Conservation (phyloP, 2,888 invertebrate genomes). For the Eupithecia centaureata region DNA sequence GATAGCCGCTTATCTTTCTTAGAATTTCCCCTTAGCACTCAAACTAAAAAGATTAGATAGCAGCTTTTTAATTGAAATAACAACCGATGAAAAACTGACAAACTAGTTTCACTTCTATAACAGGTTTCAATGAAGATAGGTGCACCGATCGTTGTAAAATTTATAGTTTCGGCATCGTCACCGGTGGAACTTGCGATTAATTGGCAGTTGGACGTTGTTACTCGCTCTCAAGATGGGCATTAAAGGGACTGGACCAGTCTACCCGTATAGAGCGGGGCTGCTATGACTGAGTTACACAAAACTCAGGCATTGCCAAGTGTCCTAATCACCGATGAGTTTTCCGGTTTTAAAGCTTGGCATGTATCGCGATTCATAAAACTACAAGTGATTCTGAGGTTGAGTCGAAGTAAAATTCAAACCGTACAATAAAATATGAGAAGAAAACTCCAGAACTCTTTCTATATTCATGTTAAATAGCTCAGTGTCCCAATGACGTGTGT, state of each 20-base stretch:
- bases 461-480: not conserved
- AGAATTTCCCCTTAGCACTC: not conserved
- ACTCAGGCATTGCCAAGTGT: not conserved
- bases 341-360: not conserved
- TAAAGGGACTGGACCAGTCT: constrained; percentile 68
- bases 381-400: not conserved
- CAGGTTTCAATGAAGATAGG: constrained; percentile 55
- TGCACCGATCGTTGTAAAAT: constrained; percentile 50
- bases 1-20: not conserved
- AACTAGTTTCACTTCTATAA: constrained; percentile 17
- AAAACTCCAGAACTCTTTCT: not conserved
- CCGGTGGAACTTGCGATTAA: constrained; percentile 65
- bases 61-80: not conserved
- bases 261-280: constrained; percentile 60
- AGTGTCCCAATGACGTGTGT: not conserved
- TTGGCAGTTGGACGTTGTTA: constrained; percentile 66
- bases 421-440: not conserved
- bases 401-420: not conserved
- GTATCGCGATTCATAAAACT: not conserved
- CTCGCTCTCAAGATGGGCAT: constrained; percentile 68
- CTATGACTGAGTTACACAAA: constrained; percentile 1
- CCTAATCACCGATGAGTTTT: not conserved
- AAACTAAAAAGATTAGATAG: not conserved
- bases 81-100: constrained; percentile 28
- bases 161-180: constrained; percentile 63